Percentiles rank a stretch among this genome's conserved stretches.
Conservation (phyloP, 2,888 invertebrate species). For the Sphecodes monilicornis region DNA sequence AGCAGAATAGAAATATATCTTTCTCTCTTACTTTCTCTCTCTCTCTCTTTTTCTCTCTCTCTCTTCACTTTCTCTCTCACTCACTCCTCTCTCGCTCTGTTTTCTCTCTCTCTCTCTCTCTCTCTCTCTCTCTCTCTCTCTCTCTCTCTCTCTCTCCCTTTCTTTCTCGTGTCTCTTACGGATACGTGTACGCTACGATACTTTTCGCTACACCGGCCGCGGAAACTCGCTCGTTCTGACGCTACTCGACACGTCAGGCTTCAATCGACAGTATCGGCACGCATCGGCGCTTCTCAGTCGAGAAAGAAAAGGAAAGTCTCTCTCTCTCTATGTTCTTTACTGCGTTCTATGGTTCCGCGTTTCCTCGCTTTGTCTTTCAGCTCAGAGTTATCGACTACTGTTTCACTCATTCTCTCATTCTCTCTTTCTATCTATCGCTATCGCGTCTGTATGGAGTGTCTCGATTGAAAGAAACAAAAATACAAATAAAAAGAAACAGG, state of each 20-base stretch:
- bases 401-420: not conserved
- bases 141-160: constrained; percentile 46
- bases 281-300: constrained; percentile 20
- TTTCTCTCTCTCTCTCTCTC: constrained; percentile 35
- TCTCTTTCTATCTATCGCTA: not conserved
- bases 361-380: constrained; percentile 24
- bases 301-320: constrained; percentile 12
- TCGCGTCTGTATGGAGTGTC: not conserved
- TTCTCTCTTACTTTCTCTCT: constrained; percentile 5
- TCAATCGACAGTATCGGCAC: constrained; percentile 39
- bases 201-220: constrained; percentile 38
- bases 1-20: constrained; percentile 31
- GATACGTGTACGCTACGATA: constrained; percentile 32
- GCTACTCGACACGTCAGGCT: constrained; percentile 48
- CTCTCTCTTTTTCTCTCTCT: constrained; percentile 30
- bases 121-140: constrained; percentile 70
- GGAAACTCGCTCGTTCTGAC: constrained; percentile 55
- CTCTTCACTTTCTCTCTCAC: constrained; percentile 72
- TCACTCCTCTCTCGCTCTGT: constrained; percentile 30
- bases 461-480: constrained; percentile 38
- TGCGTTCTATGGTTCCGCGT: constrained; percentile 37
- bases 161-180: not conserved
- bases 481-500: constrained; percentile 58
- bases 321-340: constrained; percentile 34
- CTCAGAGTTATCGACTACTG: constrained; percentile 15